These are phyloP conservation scores for Benthosema pterotum DNA, from an alignment of 2,797 vertebrate species.

Conservation along the genomic window DNA sequence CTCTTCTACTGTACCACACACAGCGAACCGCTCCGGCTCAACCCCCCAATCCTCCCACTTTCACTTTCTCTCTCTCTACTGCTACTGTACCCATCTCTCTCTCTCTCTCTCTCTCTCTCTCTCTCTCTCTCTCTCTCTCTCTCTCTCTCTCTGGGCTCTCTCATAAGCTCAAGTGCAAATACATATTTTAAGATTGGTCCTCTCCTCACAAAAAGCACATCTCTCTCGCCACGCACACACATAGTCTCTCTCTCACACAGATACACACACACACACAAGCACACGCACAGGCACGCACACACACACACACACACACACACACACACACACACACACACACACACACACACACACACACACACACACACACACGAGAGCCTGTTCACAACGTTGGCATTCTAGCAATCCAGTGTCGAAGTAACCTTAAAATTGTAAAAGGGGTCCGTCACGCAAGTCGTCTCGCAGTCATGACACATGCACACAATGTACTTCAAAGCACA, in stretches of 20 bases:
- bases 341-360: slow-evolving; percentile 13
- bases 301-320: slow-evolving; percentile 32
- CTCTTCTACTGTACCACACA: slow-evolving; percentile 60
- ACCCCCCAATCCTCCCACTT: not conserved
- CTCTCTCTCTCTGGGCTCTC: not conserved
- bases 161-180: not conserved
- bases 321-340: slow-evolving; percentile 26
- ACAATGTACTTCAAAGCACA: not conserved
- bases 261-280: slow-evolving; percentile 40
- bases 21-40: slow-evolving; percentile 34
- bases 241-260: slow-evolving; percentile 29
- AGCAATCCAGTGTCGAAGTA: too few species aligned
- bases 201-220: slow-evolving; percentile 41
- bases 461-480: slow-evolving; percentile 5
- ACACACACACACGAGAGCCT: slow-evolving; percentile 1
- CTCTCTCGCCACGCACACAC: slow-evolving; percentile 25
- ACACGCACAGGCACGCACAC: slow-evolving; percentile 21
- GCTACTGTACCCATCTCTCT: not conserved
- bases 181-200: slow-evolving; percentile 20
- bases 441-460: too few species aligned
- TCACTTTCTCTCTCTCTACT: not conserved
- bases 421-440: too few species aligned
- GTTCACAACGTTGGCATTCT: too few species aligned
- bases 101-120: slow-evolving; percentile 7
- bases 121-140: slow-evolving; percentile 19